Conservation (phyloP, 2,888 invertebrate species). For the Notodonta dromedarius region DNA sequence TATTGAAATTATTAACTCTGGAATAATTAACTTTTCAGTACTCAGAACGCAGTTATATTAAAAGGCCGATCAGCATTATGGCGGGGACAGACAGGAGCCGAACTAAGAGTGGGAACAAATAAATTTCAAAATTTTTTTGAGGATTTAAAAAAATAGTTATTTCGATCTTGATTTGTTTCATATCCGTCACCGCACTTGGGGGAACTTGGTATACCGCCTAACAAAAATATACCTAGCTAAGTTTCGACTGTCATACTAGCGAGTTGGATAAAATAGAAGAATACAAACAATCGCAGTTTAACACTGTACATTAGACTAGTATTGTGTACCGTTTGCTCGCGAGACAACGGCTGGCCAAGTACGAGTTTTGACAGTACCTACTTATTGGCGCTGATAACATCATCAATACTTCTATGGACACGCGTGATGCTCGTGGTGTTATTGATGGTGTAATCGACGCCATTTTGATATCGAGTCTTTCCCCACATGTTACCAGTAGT, state of each 20-base stretch:
- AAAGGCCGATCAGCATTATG: conserved; percentile 17
- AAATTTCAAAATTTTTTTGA: no score
- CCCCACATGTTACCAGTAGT: no score
- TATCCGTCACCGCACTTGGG: background rate
- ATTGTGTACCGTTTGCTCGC: conserved; percentile 32
- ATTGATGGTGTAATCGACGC: no score
- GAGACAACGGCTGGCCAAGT: background rate
- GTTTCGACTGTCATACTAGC: conserved; percentile 55
- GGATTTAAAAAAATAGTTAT: no score
- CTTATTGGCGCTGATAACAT: no score
- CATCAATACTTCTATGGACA: no score
- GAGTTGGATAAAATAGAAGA: conserved; percentile 67
- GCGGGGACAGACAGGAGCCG: no score
- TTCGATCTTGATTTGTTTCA: no score
- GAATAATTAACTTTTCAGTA: background rate
- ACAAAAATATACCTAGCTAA: conserved; percentile 78
- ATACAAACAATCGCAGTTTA: conserved; percentile 68
- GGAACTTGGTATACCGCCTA: conserved; percentile 62
- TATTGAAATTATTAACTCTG: background rate
- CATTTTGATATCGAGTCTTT: no score
- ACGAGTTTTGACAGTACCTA: background rate
- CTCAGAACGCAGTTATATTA: conserved; percentile 7
- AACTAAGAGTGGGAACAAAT: no score
- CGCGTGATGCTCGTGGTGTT: no score
- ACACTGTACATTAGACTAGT: conserved; percentile 75